Evolutionary conservation across 2,797 vertebrate genomes (phyloP), one percentile per base, ranked within the genome.

Genomic region (Anabas testudineus): DNA sequence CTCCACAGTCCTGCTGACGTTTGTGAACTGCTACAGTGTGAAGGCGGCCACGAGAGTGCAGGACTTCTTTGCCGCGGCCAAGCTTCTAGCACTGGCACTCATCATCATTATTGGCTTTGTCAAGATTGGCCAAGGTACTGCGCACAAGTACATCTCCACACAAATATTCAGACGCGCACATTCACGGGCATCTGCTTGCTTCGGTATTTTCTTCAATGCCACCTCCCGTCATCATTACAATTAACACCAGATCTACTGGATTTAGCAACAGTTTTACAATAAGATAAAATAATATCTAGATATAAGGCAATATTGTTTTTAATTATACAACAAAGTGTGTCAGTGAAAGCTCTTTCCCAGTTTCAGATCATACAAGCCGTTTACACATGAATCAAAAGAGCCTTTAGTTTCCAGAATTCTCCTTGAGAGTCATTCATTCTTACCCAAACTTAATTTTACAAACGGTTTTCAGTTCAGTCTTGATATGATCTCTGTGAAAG

Each of bases 21-120:
- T 97, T 0, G 91, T 99, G 55, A 99, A 99, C 91, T 98, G 98
- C 88, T 99, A 98, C 95, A 99, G 98, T 0, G 98, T 99, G 81
- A 97, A 95, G 66, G 97, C 97, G 0, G 97, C 98, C 24, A 99
- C 97, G 1, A 94, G 96, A 0, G 98, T 99, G 9, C 98, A 99
- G 90, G 97, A 99, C 2, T 94, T 95, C 84, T 99, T 99, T 0
- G 97, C 98, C 0, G 97, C 96, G 0, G 97, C 96, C 41, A 99
- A 99, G 59, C 95, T 99, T 24, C 89, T 98, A 37, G 97, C 97
- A 0, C 93, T 99, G 39, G 87, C 78, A 10, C 87, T 99, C 53
- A 98, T 99, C 94, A 98, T 99, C 91, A 92, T 97, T 60, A 94
- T 98, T 0, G 98, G 97, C 87, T 99, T 99, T 26, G 88, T 99